Evolutionary conservation across 2,888 invertebrate genomes (phyloP), one percentile per base, ranked within the genome.

Genomic region (Thymelicus acteon): DNA sequence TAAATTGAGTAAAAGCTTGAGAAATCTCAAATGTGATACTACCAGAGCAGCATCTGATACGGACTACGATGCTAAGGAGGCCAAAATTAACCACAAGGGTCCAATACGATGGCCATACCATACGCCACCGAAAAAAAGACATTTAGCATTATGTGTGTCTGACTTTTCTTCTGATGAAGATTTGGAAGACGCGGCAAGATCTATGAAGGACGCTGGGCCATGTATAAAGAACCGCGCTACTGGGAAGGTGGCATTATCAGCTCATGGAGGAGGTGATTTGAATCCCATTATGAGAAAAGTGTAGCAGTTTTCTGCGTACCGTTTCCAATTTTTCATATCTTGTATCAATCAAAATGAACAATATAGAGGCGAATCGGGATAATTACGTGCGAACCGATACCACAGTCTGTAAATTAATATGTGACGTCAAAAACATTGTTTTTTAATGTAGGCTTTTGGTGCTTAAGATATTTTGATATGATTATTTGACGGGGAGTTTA

Each of bases 81-180:
- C 72, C 61, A 84, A 83, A 60, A 84, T 82, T 58, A 84, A 77
- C 63, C 89, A 90, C 73, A 93, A 92, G 74, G 88, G 87, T 37
- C 80, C 88, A 10, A 75, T 87, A 83, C 83, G 91, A 61, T 93
- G 92, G 91, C 86, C 88, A 2, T 75, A 91, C 69, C 91, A 92
- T 74, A 85, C 85, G 68, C 85, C 91, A 67, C 90, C 92, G 0
- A 93, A 93, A 78, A 93, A 92, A 76, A 83, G 92, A 66, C 92
- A 92, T 77, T 76, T 92, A 63, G 85, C 88, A 39, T 76, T 87
- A 65, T 92, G 91, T 74, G 90, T 85, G 40, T 91, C 93, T 19
- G 91, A 93, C 75, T 89, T 87, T 75, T 92, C 92, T 6, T 91
- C 92, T 4, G 92, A 92, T 73, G 92, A 92, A 54, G 92, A 92